phyloP scores from a whole-genome alignment of 2,888 invertebrate genomes.

The Entomobrya multifasciata region DNA sequence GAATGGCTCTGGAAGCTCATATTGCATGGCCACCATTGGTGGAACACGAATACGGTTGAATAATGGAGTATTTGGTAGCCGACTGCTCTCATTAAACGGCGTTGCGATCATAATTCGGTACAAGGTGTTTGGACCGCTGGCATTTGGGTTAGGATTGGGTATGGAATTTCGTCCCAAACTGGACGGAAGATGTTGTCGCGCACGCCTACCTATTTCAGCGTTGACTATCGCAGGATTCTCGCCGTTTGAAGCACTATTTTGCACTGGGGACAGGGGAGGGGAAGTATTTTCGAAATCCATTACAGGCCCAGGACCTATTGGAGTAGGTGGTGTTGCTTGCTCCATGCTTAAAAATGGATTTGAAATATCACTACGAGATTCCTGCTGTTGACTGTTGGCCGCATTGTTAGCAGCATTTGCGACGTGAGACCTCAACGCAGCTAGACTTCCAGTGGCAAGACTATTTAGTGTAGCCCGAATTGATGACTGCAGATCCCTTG shows the following conservation, averaged over 20 bases:
- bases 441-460: slow-evolving; percentile 78
- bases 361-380: slow-evolving; percentile 10
- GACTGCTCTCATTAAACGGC: slow-evolving; percentile 45
- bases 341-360: slow-evolving; percentile 38
- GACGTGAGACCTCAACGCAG: slow-evolving; percentile 77
- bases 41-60: slow-evolving; percentile 70
- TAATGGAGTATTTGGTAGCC: slow-evolving; percentile 45
- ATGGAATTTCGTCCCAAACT: background rate
- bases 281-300: slow-evolving; percentile 40
- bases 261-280: slow-evolving; percentile 42
- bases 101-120: slow-evolving; percentile 60
- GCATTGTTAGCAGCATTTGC: slow-evolving; percentile 34
- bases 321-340: slow-evolving; percentile 58
- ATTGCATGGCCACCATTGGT: slow-evolving; percentile 77
- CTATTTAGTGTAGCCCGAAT: slow-evolving; percentile 78
- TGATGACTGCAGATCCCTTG: slow-evolving; percentile 77
- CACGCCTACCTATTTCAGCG: slow-evolving; percentile 14
- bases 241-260: background rate
- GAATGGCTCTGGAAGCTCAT: slow-evolving; percentile 72
- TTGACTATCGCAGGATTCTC: background rate
- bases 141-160: slow-evolving; percentile 34
- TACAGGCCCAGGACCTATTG: slow-evolving; percentile 23
- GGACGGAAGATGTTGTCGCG: background rate
- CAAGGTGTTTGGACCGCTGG: slow-evolving; percentile 44
- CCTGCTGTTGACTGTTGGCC: background rate